These are phyloP conservation scores for Tenthredo distinguenda DNA, from an alignment of 2,888 invertebrate species.

Conservation along the genomic window DNA sequence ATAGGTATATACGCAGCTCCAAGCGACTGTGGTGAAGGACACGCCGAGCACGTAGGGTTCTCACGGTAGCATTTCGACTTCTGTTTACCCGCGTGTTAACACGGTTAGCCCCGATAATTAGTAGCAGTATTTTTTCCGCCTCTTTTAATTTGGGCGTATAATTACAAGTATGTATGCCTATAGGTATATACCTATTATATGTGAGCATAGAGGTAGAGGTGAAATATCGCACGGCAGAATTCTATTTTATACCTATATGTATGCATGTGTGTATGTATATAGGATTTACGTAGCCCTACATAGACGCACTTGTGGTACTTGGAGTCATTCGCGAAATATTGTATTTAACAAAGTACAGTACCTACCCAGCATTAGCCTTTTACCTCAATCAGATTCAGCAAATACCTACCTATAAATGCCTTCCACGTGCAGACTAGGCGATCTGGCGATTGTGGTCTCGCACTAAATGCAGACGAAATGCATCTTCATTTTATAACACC, in stretches of 20 bases:
- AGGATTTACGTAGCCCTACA: not conserved
- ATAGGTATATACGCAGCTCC: not conserved
- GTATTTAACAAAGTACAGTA: not conserved
- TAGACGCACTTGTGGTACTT: not conserved
- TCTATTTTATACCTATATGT: not conserved
- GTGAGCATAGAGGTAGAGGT: no score
- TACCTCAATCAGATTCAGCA: no score
- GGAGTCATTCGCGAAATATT: not conserved
- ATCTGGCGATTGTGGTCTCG: no score
- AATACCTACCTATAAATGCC: no score
- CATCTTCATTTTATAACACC: no score
- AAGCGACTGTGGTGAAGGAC: not conserved
- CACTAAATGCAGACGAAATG: no score
- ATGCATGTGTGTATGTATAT: not conserved
- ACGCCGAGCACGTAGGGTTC: conserved; percentile 27
- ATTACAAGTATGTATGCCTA: not conserved
- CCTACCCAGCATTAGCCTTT: not conserved
- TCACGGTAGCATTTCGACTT: conserved; percentile 55
- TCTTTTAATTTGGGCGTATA: conserved; percentile 31
- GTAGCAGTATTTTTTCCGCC: conserved; percentile 32
- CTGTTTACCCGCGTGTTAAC: conserved; percentile 48
- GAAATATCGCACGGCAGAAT: not conserved
- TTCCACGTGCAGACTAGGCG: no score
- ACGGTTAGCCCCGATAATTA: conserved; percentile 46
- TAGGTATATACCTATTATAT: not conserved